Percentiles rank a stretch among this genome's conserved stretches.
These are phyloP conservation scores for Macaria notata DNA, from an alignment of 2,888 invertebrate genomes.

Conservation along the genomic window DNA sequence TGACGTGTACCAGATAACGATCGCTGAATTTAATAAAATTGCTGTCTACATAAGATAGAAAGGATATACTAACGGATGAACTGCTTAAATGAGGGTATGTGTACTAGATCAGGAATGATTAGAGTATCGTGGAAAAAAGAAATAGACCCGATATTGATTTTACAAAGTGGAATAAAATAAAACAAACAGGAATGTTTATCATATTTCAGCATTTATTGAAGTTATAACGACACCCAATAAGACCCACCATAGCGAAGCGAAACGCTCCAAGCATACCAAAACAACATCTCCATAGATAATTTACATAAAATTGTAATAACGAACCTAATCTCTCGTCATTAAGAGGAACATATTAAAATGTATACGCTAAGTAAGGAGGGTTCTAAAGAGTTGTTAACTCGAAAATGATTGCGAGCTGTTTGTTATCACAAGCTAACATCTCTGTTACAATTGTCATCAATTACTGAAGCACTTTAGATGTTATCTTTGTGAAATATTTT, in stretches of 20 bases:
- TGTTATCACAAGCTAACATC: conserved; percentile 41
- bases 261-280: conserved; percentile 52
- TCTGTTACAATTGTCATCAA: conserved; percentile 71
- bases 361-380: conserved; percentile 44
- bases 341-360: conserved; percentile 68
- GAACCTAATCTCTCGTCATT: conserved; percentile 61
- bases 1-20: no score
- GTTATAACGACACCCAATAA: no score
- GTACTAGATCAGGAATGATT: no score
- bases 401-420: conserved; percentile 59
- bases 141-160: no score
- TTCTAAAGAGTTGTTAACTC: conserved; percentile 75
- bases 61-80: no score
- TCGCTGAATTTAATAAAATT: no score
- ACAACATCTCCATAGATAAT: conserved; percentile 41
- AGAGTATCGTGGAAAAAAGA: no score
- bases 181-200: no score
- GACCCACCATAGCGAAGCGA: conserved; percentile 39
- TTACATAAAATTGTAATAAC: conserved; percentile 73
- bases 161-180: no score
- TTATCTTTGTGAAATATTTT: conserved; percentile 73
- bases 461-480: conserved; percentile 76
- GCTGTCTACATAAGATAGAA: no score
- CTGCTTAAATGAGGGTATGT: no score
- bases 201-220: no score